phyloP scores from a whole-genome alignment of 1,140 invertebrate species.

The Caenorhabditis elegans region DNA sequence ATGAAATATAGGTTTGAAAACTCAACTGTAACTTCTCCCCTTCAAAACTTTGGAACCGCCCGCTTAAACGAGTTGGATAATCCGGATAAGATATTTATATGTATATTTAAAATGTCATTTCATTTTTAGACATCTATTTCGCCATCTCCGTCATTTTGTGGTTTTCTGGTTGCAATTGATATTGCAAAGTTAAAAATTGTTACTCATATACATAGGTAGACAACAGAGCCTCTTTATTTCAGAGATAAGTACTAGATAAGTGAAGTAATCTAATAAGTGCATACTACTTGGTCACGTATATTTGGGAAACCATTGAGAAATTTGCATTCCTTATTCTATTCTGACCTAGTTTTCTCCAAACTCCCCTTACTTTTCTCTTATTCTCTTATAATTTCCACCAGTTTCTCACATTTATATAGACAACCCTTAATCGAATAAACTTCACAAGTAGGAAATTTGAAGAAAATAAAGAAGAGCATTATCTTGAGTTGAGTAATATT shows the following conservation, averaged over 20 bases:
- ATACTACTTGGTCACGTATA: too few relatives aligned
- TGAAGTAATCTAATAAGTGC: not conserved
- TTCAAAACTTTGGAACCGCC: not conserved
- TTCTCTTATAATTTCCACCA: not conserved
- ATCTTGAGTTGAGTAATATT: too few relatives aligned
- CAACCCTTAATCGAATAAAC: not conserved
- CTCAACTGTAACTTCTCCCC: too few relatives aligned
- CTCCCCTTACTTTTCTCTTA: too few relatives aligned
- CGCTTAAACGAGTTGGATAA: not conserved
- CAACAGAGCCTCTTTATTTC: too few relatives aligned
- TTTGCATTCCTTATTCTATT: constrained; percentile 21
- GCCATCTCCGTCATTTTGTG: too few relatives aligned
- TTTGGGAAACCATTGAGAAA: not conserved
- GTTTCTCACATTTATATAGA: constrained; percentile 19
- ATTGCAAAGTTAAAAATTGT: too few relatives aligned
- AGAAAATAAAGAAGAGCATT: not conserved
- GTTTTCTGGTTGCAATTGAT: too few relatives aligned
- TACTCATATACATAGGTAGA: too few relatives aligned
- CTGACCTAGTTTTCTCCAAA: too few relatives aligned
- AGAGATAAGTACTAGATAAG: too few relatives aligned
- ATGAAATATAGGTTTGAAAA: too few relatives aligned
- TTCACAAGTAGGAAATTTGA: not conserved
- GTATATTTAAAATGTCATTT: not conserved
- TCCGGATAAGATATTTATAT: constrained; percentile 19
- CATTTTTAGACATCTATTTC: not conserved